phyloP scores from a whole-genome alignment of 2,113 vertebrate genomes.

The Rana temporaria region DNA sequence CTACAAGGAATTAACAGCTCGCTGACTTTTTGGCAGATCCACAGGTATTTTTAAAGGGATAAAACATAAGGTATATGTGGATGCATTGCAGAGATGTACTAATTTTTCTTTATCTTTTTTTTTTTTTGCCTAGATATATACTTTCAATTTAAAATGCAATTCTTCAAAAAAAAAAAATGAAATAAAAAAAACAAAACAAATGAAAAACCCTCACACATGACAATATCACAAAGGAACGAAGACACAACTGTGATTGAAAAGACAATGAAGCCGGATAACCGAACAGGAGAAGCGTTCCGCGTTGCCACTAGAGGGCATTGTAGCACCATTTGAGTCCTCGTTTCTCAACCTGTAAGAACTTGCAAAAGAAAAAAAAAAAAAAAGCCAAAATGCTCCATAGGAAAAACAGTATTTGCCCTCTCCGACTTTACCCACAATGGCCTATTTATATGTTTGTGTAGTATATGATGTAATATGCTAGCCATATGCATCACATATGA shows the following conservation, averaged over 20 bases:
- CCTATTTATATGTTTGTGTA: conserved; percentile 74
- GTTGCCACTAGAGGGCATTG: conserved; percentile 76
- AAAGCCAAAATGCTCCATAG: conserved; percentile 59
- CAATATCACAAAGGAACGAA: too few species aligned
- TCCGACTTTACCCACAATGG: conserved; percentile 67
- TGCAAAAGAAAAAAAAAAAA: neutral
- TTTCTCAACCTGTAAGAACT: neutral
- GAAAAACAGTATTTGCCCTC: conserved; percentile 59
- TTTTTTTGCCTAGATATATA: too few species aligned
- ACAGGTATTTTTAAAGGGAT: too few species aligned
- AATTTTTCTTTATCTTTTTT: too few species aligned
- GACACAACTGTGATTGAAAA: neutral
- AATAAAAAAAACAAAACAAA: too few species aligned
- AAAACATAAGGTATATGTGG: too few species aligned
- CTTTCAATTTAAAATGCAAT: too few species aligned
- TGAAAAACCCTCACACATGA: too few species aligned
- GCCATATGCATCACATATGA: conserved; percentile 77
- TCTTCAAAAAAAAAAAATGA: too few species aligned
- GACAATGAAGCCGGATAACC: neutral
- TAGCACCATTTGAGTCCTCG: conserved; percentile 61
- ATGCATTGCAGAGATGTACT: too few species aligned
- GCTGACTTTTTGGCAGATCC: too few species aligned
- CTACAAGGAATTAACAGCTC: too few species aligned
- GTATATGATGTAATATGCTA: conserved; percentile 71
- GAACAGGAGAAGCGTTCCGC: neutral